A percentile compares a stretch with the other conserved stretches of the same genome.
Evolutionary conservation across 2,797 vertebrate species (phyloP).

Genomic region (Sebastes variabilis): DNA sequence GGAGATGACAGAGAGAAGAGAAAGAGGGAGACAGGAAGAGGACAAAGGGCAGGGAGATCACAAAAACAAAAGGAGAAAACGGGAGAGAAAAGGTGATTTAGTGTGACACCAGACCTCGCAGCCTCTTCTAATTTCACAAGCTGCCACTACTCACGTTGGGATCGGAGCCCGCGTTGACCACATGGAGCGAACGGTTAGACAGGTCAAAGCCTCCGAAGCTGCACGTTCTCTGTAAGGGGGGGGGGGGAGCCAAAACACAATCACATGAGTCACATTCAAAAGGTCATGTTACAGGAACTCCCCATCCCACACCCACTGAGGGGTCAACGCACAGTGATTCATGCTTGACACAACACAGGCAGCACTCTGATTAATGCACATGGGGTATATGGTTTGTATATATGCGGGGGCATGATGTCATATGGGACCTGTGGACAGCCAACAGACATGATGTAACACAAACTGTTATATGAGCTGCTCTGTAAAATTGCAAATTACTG

Average conservation of each 20-base stretch:
- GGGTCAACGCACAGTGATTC: constrained; percentile 72
- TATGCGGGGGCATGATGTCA: constrained; percentile 62
- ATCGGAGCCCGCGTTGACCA: constrained; percentile 86
- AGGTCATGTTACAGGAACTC: constrained; percentile 14
- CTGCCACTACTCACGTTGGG: constrained; percentile 85
- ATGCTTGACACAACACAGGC: constrained; percentile 75
- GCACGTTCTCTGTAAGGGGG: constrained; percentile 90
- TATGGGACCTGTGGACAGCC: constrained; percentile 60
- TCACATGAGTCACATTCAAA: constrained; percentile 50
- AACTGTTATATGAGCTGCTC: constrained; percentile 40
- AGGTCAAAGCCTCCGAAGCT: constrained; percentile 99
- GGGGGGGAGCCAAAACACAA: constrained; percentile 54
- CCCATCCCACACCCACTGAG: constrained; percentile 39
- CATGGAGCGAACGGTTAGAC: constrained; percentile 93
- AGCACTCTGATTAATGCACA: constrained; percentile 65
- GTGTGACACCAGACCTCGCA: neutral
- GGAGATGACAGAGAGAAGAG: neutral
- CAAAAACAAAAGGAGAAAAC: constrained; percentile 6
- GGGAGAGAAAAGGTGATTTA: constrained; percentile 5
- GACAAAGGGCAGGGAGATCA: constrained; percentile 5
- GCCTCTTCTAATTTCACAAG: neutral
- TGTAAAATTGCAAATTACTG: constrained; percentile 32
- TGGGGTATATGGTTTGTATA: constrained; percentile 49
- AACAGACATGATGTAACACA: constrained; percentile 68
- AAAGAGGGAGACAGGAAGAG: neutral